phyloP scores from a whole-genome alignment of 1,140 invertebrate genomes.

The Anastrepha ludens region DNA sequence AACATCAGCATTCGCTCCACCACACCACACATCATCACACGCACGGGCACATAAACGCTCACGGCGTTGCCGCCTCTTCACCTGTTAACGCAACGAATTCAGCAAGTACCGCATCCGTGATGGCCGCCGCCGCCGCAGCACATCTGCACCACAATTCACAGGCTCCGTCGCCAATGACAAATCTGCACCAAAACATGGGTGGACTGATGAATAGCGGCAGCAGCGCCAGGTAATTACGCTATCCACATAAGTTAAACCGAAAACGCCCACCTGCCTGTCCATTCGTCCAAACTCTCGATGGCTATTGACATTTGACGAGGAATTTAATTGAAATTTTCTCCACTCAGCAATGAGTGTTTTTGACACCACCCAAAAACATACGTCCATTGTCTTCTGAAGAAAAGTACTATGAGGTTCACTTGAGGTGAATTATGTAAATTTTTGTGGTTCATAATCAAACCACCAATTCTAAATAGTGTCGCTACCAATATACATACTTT shows the following conservation, averaged over 20 bases:
- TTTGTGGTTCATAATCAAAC: too few species aligned
- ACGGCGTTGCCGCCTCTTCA: constrained; percentile 53
- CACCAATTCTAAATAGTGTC: too few species aligned
- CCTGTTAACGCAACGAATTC: constrained; percentile 52
- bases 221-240: constrained; percentile 68
- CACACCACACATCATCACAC: constrained; percentile 58
- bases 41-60: constrained; percentile 51
- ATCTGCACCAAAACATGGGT: constrained; percentile 73
- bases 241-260: neutral
- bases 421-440: too few species aligned
- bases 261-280: neutral
- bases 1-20: constrained; percentile 57
- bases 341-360: neutral
- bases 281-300: neutral
- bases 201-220: constrained; percentile 73
- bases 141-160: constrained; percentile 70
- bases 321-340: constrained; percentile 4
- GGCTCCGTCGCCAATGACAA: constrained; percentile 71
- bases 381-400: neutral
- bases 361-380: neutral
- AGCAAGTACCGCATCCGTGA: constrained; percentile 61
- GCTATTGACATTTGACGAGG: neutral
- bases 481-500: too few species aligned
- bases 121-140: constrained; percentile 71
- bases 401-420: neutral